A percentile compares a stretch with the other conserved stretches of the same genome.
These are phyloP conservation scores for Lutjanus erythropterus DNA, from an alignment of 2,113 vertebrate genomes.

Conservation along the genomic window DNA sequence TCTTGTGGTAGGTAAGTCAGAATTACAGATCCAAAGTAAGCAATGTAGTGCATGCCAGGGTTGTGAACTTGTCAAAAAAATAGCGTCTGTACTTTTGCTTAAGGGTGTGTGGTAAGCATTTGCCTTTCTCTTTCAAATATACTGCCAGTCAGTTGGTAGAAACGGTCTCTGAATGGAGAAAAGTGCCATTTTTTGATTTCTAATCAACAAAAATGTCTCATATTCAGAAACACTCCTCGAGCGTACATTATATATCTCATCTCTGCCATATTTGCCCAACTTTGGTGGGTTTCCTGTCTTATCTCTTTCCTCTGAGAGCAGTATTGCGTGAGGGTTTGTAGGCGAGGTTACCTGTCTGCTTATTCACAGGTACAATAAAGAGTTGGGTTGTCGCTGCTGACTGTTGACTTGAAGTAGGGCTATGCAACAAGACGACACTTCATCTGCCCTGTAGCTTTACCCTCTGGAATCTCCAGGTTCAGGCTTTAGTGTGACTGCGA, in stretches of 20 bases:
- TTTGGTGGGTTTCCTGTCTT: conserved; percentile 41
- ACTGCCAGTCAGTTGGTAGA: conserved; percentile 68
- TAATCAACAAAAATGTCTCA: conserved; percentile 13
- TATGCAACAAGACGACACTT: conserved; percentile 92
- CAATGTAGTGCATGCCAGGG: conserved; percentile 75
- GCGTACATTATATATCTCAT: conserved; percentile 22
- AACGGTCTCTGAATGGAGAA: conserved; percentile 50
- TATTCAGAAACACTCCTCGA: conserved; percentile 41
- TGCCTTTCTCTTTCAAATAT: conserved; percentile 80
- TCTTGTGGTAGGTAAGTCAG: conserved; percentile 58
- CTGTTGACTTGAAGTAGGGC: conserved; percentile 86
- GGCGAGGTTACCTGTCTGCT: conserved; percentile 34
- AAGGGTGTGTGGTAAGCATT: conserved; percentile 67
- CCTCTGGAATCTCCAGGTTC: conserved; percentile 83
- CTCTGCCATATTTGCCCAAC: conserved; percentile 51
- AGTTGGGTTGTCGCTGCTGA: conserved; percentile 76
- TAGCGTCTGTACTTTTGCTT: conserved; percentile 72
- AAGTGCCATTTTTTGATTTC: conserved; percentile 73
- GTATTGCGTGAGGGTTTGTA: conserved; percentile 42
- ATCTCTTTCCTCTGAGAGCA: conserved; percentile 47
- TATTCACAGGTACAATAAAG: conserved; percentile 56
- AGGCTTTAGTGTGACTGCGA: conserved; percentile 89
- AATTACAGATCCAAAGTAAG: conserved; percentile 71
- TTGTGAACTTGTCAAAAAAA: conserved; percentile 66
- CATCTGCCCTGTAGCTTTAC: conserved; percentile 86